phyloP scores from a whole-genome alignment of 2,888 invertebrate genomes.

The Gryllus longicercus region DNA sequence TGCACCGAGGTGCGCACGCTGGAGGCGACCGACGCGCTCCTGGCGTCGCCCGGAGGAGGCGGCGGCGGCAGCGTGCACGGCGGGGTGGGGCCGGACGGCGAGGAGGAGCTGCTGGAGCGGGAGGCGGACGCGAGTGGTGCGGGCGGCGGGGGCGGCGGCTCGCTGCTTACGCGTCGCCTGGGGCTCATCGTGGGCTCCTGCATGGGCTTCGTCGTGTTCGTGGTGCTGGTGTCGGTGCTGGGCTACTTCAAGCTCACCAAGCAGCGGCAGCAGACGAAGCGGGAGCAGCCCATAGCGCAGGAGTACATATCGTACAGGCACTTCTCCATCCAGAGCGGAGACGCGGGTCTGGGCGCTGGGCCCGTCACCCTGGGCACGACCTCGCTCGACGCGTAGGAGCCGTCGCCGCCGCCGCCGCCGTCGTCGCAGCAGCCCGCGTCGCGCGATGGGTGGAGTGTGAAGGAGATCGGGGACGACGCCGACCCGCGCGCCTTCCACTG shows the following conservation, averaged over 20 bases:
- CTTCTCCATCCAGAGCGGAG: constrained; percentile 67
- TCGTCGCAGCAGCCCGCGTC: too few relatives aligned
- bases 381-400: constrained; percentile 32
- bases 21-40: constrained; percentile 26
- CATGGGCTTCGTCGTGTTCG: constrained; percentile 80
- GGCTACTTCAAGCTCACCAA: constrained; percentile 84
- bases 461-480: too few relatives aligned
- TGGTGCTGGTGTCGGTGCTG: constrained; percentile 76
- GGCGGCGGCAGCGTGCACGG: constrained; percentile 66
- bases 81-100: constrained; percentile 12
- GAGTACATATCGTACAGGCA: constrained; percentile 78
- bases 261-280: constrained; percentile 70
- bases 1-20: not conserved
- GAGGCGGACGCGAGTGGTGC: constrained; percentile 54
- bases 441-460: too few relatives aligned
- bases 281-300: constrained; percentile 66
- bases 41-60: constrained; percentile 66
- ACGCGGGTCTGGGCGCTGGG: constrained; percentile 41
- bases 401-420: not conserved
- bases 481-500: too few relatives aligned
- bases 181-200: constrained; percentile 84
- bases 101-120: constrained; percentile 52
- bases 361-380: constrained; percentile 33
- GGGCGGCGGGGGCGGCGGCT: constrained; percentile 46
- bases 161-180: constrained; percentile 73